Conservation (phyloP, 2,888 invertebrate species). For the Myopa testacea region DNA sequence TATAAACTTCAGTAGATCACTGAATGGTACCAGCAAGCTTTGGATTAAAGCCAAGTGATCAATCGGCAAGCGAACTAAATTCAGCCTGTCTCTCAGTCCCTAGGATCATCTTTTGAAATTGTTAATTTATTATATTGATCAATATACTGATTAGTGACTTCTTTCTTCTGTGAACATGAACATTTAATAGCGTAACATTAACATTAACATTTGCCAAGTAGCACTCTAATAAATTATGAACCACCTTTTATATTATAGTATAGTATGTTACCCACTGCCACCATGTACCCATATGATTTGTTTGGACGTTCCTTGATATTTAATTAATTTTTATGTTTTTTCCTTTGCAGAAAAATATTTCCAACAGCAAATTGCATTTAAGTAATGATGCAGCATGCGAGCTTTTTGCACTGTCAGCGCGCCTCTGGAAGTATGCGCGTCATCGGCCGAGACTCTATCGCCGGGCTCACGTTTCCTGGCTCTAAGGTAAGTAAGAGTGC, state of each 20-base stretch:
- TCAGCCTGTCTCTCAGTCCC: too few species aligned
- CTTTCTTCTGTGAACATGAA: too few species aligned
- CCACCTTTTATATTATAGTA: neutral
- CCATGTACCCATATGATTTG: too few species aligned
- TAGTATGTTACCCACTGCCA: neutral
- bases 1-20: too few species aligned
- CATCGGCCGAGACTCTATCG: slow-evolving; percentile 72
- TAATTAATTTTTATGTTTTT: slow-evolving; percentile 26
- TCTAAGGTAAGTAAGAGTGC: slow-evolving; percentile 65
- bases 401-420: slow-evolving; percentile 84
- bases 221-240: neutral
- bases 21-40: too few species aligned
- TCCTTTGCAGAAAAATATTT: slow-evolving; percentile 66
- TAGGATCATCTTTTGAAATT: too few species aligned
- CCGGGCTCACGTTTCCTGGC: slow-evolving; percentile 74
- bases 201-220: neutral
- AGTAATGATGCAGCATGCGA: slow-evolving; percentile 74
- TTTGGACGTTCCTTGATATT: neutral
- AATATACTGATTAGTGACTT: too few species aligned
- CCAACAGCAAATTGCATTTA: slow-evolving; percentile 67
- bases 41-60: too few species aligned
- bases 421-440: slow-evolving; percentile 82
- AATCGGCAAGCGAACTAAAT: too few species aligned
- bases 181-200: neutral
- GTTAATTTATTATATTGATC: too few species aligned